Evolutionary conservation across 2,113 vertebrate genomes (phyloP).

Genomic region (Gymnogyps californianus): DNA sequence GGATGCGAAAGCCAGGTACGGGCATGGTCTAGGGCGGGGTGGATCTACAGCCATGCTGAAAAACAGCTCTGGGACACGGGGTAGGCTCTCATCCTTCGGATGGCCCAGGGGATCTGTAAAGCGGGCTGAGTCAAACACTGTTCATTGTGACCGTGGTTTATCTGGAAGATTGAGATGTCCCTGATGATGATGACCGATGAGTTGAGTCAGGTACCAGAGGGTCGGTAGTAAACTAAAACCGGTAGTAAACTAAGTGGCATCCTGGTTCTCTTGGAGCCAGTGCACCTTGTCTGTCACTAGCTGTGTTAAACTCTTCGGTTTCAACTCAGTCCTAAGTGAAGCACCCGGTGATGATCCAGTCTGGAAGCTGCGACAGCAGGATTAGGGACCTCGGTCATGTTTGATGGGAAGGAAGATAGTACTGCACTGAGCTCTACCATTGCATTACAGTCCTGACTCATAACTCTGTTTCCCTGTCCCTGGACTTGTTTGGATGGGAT

Average conservation of each 20-base stretch:
- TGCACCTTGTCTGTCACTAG: neutral
- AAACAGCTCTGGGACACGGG: neutral
- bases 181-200: neutral
- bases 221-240: neutral
- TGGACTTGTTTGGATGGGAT: neutral
- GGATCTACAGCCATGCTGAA: neutral
- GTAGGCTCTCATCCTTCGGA: neutral
- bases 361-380: neutral
- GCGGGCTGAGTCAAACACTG: neutral
- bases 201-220: neutral
- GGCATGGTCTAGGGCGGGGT: neutral
- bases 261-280: neutral
- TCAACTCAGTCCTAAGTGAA: neutral
- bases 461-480: neutral
- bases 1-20: slow-evolving; percentile 79
- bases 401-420: neutral
- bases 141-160: neutral
- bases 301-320: neutral
- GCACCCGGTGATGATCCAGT: neutral
- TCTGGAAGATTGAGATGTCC: neutral
- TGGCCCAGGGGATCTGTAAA: neutral
- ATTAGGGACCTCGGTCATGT: neutral
- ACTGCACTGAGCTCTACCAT: neutral
- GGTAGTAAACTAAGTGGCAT: neutral
- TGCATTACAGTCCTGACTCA: neutral